Evolutionary conservation across 2,888 invertebrate genomes (phyloP), one percentile per base, ranked within the genome.

Genomic region (Synanthedon formicaeformis): DNA sequence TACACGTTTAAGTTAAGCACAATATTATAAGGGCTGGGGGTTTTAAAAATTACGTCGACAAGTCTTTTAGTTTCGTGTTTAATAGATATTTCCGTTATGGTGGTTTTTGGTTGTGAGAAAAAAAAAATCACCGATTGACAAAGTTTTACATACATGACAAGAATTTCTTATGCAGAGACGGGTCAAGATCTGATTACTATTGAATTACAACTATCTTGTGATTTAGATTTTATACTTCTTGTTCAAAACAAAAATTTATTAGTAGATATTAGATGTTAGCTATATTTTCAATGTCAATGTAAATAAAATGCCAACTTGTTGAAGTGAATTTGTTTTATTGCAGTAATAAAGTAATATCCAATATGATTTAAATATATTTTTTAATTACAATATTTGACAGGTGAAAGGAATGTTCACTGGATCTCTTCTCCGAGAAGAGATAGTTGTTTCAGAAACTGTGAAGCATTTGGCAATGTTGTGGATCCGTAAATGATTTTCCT

Each of bases 401-500:
- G 60, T 53, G 55, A 50, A 55, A 54, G 79, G 82, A 84, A 82
- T 81, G 82, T 78, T 80, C 71, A 84, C 61, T 90, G 89, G 58
- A 93, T 89, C 75, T 94, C 94, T 69, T 92, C 91, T 50, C 94
- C 94, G 58, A 94, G 78, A 34, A 93, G 88, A n/a, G 94, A 92
- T 40, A 96, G 88, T 82, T 99, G 98, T 79, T 95, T 95, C 57
- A 99, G 89, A 83, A 99, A 98, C 74, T 98, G 97, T 63, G 93
- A 92, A 5, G 98, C 97, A 86, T 96, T 99, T 60, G 94, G 94
- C 57, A 99, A 88, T 49, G 98, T 96, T 34, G 98, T 96, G 56
- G 97, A 94, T 45, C 99, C 99, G 75, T 99, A 99, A 53, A 96
- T 94, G 57, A 99, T 94, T 72, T 94, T 92, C 75, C 94, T 94